Evolutionary conservation across 92 coral and sea anemone species (phyloP), one percentile per base, ranked within the genome.

Genomic region (Actinernus sp.): DNA sequence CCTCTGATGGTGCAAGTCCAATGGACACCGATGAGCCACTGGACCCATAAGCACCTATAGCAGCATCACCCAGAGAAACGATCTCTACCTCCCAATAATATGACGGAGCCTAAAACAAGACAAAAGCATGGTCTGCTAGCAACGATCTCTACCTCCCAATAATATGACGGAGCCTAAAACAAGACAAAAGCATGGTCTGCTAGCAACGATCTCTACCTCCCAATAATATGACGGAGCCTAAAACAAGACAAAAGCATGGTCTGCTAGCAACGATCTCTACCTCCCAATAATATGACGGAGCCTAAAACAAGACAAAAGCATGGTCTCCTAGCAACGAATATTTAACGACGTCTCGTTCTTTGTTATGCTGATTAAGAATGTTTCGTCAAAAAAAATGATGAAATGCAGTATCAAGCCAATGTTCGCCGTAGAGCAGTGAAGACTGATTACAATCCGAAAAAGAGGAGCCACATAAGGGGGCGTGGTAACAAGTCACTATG

Each of bases 41-140:
- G 4, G 36, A 26, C 10, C 73, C 76, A n/a, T 82, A 68, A 2
- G 71, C 88, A 19, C 63, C 79, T 31, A 65, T 73, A 20, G 48
- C 92, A 9, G 73, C 38, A 19, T 68, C 77, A 13, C 92, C 97
- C 45, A 87, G 73, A 17, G 97, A 90, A 22, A 82, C 57, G 26
- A 94, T 64, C 77, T 94, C 98, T 37, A 75, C 86, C 58, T 94
- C 98, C 98, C 98, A 94, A 76, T 94, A 94, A 68, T 77, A 94
- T 3, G 98, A 94, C 5, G 94, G 91, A 6, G 90, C 91, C 98
- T 94, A 69, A 4, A 45, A 48, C 44, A 56, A 14, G 7, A 36
- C 7, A 6, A 36, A 6, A 36, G 8, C 14, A 36, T n/a, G n/a
- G n/a, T n/a, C n/a, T n/a, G n/a, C n/a, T n/a, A 17, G 97, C 86